phyloP scores from a whole-genome alignment of 2,113 vertebrate genomes.

The Crypturellus undulatus region DNA sequence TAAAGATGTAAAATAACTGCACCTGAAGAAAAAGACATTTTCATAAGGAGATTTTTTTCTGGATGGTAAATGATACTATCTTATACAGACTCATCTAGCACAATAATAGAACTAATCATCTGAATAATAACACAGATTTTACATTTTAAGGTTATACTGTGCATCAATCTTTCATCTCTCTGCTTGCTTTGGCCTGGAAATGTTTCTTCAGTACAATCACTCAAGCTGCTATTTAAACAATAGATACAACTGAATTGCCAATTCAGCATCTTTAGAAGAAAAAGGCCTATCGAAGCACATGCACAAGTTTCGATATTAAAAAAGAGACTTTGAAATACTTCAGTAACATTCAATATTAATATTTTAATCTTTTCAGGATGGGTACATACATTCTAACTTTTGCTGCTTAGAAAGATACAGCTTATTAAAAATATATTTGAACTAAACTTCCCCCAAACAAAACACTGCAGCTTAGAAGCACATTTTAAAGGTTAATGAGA shows the following conservation, averaged over 20 bases:
- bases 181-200: not conserved
- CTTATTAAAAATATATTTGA: not conserved
- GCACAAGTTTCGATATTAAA: not conserved
- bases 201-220: not conserved
- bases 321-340: not conserved
- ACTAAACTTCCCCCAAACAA: not conserved
- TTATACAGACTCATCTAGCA: not conserved
- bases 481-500: not conserved
- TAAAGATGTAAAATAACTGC: not conserved
- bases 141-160: not conserved
- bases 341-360: not conserved
- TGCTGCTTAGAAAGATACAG: not conserved
- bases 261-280: not conserved
- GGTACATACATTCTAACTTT: not conserved
- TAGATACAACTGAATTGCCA: not conserved
- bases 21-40: not conserved
- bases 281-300: not conserved
- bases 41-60: not conserved
- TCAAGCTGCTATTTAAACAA: not conserved
- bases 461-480: not conserved
- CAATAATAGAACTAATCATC: not conserved
- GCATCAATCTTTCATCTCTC: not conserved
- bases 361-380: not conserved
- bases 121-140: not conserved
- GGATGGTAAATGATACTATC: not conserved